Base-by-base conservation (phyloP, 2,113 vertebrate species). In the Danionella cerebrum region DNA sequence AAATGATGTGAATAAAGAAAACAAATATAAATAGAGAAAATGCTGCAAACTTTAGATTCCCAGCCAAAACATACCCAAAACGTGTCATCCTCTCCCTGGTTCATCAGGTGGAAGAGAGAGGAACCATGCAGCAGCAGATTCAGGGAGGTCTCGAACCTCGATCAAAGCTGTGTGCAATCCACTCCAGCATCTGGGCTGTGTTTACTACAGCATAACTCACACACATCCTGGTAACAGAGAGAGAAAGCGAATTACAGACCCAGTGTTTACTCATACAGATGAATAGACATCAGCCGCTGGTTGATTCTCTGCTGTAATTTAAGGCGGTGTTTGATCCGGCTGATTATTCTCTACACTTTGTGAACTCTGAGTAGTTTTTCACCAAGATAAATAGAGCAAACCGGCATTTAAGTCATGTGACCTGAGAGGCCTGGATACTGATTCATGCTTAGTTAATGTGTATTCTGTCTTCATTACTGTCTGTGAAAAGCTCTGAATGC, bases 301-400 rank as follows among this genome's bases (percentile, higher is more conserved):
- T 82, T 81, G 82, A 87, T 86, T 87, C 83, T 77, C 76, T 84
- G 75, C 54, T 82, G 84, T 85, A 84, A 87, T 88, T 87, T 84
- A 81, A 84, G 83, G 77, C 76, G 75, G 57, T 60, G 67, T 76
- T 84, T 85, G 82, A 84, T 84, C 82, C 76, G 80, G 79, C 80
- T 86, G 83, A 89, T 87, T 85, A 86, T 85, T 86, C 86, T 84
- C 85, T 82, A 86, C 65, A 80, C 82, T 76, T 74, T 81, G 73
- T 75, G 76, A 74, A 73, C 75, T 82, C 79, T 78, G 75, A 77
- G 82, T 78, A 66, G 69, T 78, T 83, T 62, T 74, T 80, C 81
- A 80, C 69, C 74, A 73, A 79, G 84, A 82, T 86, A 87, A 88
- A 89, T 85, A 85, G 78, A 86, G 87, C 86, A 88, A 89, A 85